These are phyloP conservation scores for Toxotes lorentzi DNA, from an alignment of 2,797 vertebrate genomes.

Conservation along the genomic window DNA sequence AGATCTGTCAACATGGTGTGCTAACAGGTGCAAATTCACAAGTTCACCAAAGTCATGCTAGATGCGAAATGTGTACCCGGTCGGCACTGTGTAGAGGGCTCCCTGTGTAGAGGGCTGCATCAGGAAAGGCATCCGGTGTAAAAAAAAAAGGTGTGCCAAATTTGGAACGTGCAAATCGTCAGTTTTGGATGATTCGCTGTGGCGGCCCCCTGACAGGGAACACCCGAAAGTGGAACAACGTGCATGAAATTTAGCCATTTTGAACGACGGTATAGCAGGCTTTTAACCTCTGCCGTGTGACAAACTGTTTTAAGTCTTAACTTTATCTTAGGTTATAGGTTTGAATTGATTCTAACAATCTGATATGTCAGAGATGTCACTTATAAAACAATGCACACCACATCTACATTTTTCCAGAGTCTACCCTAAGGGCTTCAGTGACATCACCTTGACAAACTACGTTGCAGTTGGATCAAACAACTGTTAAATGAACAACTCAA, in stretches of 20 bases:
- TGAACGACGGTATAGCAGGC: not conserved
- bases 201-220: too few relatives aligned
- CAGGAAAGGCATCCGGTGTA: too few relatives aligned
- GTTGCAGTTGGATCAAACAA: not conserved
- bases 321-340: not conserved
- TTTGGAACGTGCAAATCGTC: too few relatives aligned
- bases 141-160: too few relatives aligned
- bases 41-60: not conserved
- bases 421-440: not conserved
- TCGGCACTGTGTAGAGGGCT: too few relatives aligned
- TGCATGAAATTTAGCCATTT: not conserved
- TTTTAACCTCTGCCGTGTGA: not conserved
- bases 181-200: too few relatives aligned
- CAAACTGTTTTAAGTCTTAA: not conserved
- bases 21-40: not conserved
- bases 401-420: not conserved
- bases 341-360: not conserved
- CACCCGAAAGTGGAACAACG: too few relatives aligned
- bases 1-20: not conserved
- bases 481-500: too few relatives aligned
- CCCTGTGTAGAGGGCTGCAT: too few relatives aligned
- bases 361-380: slow-evolving; percentile 1
- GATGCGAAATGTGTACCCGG: not conserved
- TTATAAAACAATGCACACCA: not conserved
- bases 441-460: slow-evolving; percentile 2